These are phyloP conservation scores for Idris sp. DNA, from an alignment of 1,140 invertebrate species.

Conservation along the genomic window DNA sequence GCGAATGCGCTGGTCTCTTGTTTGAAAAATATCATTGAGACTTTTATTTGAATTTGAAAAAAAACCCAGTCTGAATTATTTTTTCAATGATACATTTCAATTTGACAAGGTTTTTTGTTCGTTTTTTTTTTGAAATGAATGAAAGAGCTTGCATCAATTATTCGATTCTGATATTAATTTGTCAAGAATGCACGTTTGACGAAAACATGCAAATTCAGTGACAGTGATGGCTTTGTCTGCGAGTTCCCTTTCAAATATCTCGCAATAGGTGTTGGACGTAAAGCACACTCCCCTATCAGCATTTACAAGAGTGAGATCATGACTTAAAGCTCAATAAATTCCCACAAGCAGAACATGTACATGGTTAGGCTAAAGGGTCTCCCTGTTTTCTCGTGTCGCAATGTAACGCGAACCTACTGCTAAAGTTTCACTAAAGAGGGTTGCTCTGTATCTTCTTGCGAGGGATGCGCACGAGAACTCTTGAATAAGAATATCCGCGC, in stretches of 20 bases:
- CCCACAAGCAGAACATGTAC: constrained; percentile 53
- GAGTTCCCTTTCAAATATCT: constrained; percentile 41
- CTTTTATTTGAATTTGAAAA: too few species aligned
- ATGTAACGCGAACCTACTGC: constrained; percentile 59
- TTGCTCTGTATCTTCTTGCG: constrained; percentile 33
- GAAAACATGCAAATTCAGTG: constrained; percentile 32
- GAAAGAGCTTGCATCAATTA: constrained; percentile 1
- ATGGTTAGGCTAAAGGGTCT: constrained; percentile 49
- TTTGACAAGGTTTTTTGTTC: too few species aligned
- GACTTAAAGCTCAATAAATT: constrained; percentile 54
- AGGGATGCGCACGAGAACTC: constrained; percentile 42
- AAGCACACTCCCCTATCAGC: constrained; percentile 33
- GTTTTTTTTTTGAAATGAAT: neutral
- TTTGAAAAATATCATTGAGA: too few species aligned
- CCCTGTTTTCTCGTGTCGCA: constrained; percentile 42
- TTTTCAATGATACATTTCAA: too few species aligned
- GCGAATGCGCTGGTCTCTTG: too few species aligned
- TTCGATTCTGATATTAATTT: constrained; percentile 34
- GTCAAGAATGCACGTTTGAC: constrained; percentile 13
- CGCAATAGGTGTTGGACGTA: constrained; percentile 37
- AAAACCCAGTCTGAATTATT: too few species aligned
- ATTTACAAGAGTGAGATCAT: constrained; percentile 43
- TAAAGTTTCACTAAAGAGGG: constrained; percentile 53
- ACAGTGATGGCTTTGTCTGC: constrained; percentile 36
- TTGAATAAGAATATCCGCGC: constrained; percentile 42